Evolutionary conservation across 2,113 vertebrate species (phyloP).

Genomic region (Fulmarus glacialis): DNA sequence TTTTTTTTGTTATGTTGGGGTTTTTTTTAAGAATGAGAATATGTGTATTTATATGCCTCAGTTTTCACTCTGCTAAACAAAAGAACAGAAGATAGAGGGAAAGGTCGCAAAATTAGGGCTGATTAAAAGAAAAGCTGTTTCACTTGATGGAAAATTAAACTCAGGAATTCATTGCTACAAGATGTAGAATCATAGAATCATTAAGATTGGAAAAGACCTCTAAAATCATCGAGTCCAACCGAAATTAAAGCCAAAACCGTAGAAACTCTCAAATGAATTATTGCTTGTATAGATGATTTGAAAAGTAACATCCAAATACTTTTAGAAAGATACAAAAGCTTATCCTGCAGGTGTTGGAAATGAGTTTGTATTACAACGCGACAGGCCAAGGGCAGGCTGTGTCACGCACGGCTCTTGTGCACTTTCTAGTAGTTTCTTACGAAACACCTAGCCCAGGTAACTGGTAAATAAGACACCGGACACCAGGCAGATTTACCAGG

Average conservation of each 20-base stretch:
- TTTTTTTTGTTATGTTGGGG: fast-evolving
- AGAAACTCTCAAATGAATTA: neutral
- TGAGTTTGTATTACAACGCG: fast-evolving
- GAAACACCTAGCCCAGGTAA: neutral
- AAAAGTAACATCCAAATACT: neutral
- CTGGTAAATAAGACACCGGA: neutral
- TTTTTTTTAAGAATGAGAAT: neutral
- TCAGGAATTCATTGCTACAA: neutral
- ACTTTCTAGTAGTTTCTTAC: fast-evolving
- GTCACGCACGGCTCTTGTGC: neutral
- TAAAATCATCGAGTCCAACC: too few relatives aligned
- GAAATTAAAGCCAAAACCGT: neutral
- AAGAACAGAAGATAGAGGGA: neutral
- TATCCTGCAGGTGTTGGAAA: neutral
- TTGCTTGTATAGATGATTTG: neutral
- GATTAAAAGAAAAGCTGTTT: neutral
- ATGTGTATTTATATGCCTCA: neutral
- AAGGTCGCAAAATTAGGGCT: neutral
- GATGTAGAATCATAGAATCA: too few relatives aligned
- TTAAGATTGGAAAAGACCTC: too few relatives aligned
- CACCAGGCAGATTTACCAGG: neutral
- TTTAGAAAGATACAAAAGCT: neutral
- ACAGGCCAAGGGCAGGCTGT: neutral
- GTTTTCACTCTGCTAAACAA: neutral
- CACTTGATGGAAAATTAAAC: neutral